phyloP scores from a whole-genome alignment of 2,888 invertebrate species.

The Bursaphelenchus okinawaensis region DNA sequence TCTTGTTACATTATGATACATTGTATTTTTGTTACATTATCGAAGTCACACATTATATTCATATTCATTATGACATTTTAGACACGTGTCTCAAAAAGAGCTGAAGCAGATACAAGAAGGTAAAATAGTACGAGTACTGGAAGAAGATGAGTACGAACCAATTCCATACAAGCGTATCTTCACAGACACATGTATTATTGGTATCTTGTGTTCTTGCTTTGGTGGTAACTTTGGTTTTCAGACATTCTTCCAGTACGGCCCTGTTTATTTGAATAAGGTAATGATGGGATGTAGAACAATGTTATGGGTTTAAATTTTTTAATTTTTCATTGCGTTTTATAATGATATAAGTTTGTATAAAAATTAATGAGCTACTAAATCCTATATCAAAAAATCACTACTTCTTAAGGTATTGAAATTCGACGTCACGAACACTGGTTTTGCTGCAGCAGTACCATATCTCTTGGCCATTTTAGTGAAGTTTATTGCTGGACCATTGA shows the following conservation, averaged over 20 bases:
- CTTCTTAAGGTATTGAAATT: conserved; percentile 22
- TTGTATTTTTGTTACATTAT: too few relatives aligned
- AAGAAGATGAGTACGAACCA: conserved; percentile 1
- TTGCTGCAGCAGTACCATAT: conserved; percentile 26
- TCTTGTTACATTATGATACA: too few relatives aligned
- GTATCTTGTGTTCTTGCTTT: conserved; percentile 7
- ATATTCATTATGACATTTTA: neutral
- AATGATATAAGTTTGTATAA: too few relatives aligned
- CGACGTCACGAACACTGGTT: conserved; percentile 23
- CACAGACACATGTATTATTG: conserved; percentile 4
- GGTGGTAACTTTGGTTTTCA: conserved; percentile 25
- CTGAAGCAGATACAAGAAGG: conserved; percentile 3
- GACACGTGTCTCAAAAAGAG: conserved; percentile 4
- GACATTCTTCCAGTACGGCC: conserved; percentile 32
- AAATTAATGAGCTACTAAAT: neutral
- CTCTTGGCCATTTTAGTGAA: conserved; percentile 29
- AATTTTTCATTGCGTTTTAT: neutral
- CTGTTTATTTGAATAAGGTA: conserved; percentile 34
- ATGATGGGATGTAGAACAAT: neutral
- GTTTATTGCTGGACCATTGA: conserved; percentile 24
- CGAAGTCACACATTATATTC: too few relatives aligned
- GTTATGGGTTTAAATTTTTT: neutral
- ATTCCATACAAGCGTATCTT: conserved; percentile 15
- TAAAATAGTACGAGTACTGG: conserved; percentile 2
- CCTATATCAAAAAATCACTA: neutral